A percentile compares a stretch with the other conserved stretches of the same genome.
phyloP scores from a whole-genome alignment of 37 sponge, comb jelly and placozoan genomes.

The Diacarnus erythraeanus region DNA sequence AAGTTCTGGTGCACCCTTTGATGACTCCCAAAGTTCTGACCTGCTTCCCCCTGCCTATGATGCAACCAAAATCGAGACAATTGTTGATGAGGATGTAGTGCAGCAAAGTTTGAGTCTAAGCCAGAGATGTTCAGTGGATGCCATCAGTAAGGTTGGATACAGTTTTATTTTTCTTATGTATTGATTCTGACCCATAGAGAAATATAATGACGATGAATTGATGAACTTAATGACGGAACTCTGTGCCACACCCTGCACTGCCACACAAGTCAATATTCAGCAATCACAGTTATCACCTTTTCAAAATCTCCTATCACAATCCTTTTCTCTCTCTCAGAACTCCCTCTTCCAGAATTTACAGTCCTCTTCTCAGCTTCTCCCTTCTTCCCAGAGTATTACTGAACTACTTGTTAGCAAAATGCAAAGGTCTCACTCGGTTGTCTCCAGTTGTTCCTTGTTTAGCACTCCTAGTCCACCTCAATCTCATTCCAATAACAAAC shows the following conservation, averaged over 20 bases:
- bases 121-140: constrained; percentile 34
- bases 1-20: too few species aligned
- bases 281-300: constrained; percentile 9
- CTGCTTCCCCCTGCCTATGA: not conserved
- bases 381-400: not conserved
- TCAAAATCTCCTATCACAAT: constrained; percentile 2
- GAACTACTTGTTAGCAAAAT: not conserved
- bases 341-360: not conserved
- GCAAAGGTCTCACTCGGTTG: not conserved
- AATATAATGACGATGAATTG: constrained; percentile 36
- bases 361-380: not conserved
- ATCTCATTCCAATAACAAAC: not conserved
- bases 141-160: constrained; percentile 26
- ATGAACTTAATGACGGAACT: constrained; percentile 35
- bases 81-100: constrained; percentile 39
- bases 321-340: constrained; percentile 6
- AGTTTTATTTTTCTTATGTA: not conserved
- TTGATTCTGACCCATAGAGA: constrained; percentile 5
- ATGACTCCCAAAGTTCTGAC: too few species aligned
- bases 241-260: constrained; percentile 13
- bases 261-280: not conserved
- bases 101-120: constrained; percentile 45
- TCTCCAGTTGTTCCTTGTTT: constrained; percentile 18
- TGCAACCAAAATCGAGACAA: not conserved
- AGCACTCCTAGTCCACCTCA: constrained; percentile 11